A percentile compares a stretch with the other conserved stretches of the same genome.
These are phyloP conservation scores for Trissolcus japonicus DNA, from an alignment of 2,888 invertebrate genomes.

Conservation along the genomic window DNA sequence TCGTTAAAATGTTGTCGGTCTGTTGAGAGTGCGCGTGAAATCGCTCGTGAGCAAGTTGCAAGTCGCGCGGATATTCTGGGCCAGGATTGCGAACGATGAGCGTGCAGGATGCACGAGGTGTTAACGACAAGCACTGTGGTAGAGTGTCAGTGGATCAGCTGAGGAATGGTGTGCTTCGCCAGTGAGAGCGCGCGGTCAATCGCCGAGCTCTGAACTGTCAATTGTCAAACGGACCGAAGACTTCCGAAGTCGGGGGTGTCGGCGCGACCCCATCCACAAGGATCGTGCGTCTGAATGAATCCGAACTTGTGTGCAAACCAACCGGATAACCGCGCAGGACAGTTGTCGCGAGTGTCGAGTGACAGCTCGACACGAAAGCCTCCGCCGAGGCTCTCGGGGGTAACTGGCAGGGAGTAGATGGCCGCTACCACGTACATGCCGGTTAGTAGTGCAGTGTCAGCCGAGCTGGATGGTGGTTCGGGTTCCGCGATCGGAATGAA, in stretches of 20 bases:
- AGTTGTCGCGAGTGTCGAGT: constrained; percentile 52
- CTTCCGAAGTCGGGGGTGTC: not conserved
- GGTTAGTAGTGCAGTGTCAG: constrained; percentile 85
- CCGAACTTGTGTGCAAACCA: constrained; percentile 9
- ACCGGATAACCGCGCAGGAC: constrained; percentile 21
- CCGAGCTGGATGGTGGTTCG: constrained; percentile 83
- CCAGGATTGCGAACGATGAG: constrained; percentile 21
- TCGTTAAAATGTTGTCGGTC: constrained; percentile 23
- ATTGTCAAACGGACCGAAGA: constrained; percentile 3
- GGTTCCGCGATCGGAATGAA: constrained; percentile 83
- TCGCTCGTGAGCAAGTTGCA: not conserved
- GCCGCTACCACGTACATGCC: constrained; percentile 96
- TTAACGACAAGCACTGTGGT: constrained; percentile 13
- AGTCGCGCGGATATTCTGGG: not conserved
- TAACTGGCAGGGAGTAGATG: constrained; percentile 85
- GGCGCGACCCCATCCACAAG: not conserved
- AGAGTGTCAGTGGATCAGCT: constrained; percentile 14
- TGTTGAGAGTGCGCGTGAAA: constrained; percentile 26
- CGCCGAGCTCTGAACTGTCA: constrained; percentile 13
- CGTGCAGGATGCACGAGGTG: constrained; percentile 32
- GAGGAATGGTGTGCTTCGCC: constrained; percentile 25
- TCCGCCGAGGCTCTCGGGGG: constrained; percentile 63
- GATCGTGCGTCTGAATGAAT: constrained; percentile 25
- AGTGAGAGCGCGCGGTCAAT: constrained; percentile 13
- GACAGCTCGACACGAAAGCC: constrained; percentile 50